A percentile compares a stretch with the other conserved stretches of the same genome.
Conservation (phyloP, 1,140 invertebrate species). For the Diachasmimorpha longicaudata region DNA sequence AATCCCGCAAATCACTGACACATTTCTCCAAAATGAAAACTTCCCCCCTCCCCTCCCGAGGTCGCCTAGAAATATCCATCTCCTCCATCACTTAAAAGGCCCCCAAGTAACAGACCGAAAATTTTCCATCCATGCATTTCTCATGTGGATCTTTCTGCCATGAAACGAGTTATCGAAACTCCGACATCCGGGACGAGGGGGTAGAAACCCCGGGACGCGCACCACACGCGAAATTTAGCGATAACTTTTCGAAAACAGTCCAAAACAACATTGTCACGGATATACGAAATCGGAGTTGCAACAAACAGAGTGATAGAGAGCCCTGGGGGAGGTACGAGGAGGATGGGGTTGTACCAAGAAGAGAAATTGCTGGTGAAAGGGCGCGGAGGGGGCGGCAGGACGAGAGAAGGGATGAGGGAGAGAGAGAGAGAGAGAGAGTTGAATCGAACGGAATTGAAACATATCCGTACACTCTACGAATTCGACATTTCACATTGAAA, state of each 20-base stretch:
- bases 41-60: no score
- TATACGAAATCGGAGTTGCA: conserved; percentile 10
- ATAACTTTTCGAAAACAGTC: conserved; percentile 11
- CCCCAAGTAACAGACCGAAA: neutral
- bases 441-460: neutral
- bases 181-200: neutral
- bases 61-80: no score
- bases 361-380: neutral
- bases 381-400: neutral
- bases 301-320: conserved; percentile 5
- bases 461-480: neutral
- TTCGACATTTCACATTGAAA: neutral
- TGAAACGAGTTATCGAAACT: conserved; percentile 21
- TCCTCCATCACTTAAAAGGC: neutral
- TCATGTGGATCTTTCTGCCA: neutral
- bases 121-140: neutral
- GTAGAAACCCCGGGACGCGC: neutral
- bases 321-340: neutral
- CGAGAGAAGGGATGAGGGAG: neutral
- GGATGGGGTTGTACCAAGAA: neutral
- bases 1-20: no score
- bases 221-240: conserved; percentile 7
- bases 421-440: neutral
- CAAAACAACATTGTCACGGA: conserved; percentile 15
- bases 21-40: no score